Evolutionary conservation across 1,140 invertebrate genomes (phyloP).

Genomic region (Cryptotermes secundus): DNA sequence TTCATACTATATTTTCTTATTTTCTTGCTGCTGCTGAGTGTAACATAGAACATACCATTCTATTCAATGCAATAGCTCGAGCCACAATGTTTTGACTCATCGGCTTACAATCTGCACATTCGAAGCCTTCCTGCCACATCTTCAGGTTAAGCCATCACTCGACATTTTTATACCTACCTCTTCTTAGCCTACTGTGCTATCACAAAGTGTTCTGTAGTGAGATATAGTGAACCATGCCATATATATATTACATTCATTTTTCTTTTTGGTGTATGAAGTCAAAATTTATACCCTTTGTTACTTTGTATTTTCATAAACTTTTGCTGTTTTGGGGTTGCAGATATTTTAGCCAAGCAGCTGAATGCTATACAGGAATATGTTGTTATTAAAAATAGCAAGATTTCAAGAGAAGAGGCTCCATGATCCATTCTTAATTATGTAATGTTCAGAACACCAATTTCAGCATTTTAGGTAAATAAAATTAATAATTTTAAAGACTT

Average conservation of each 20-base stretch:
- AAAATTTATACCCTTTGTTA: background rate
- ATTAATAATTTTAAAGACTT: too few species aligned
- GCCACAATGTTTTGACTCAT: background rate
- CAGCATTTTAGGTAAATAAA: too few species aligned
- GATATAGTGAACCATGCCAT: background rate
- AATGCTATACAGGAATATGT: background rate
- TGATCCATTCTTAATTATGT: too few species aligned
- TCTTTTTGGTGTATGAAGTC: too few species aligned
- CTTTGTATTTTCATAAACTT: background rate
- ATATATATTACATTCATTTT: background rate
- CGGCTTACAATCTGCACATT: constrained; percentile 1
- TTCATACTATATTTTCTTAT: constrained; percentile 12
- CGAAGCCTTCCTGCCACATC: background rate
- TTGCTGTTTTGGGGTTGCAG: background rate
- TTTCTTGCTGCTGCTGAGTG: background rate
- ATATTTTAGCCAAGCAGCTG: background rate
- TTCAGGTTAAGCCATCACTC: background rate
- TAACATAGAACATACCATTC: background rate
- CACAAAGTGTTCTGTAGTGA: background rate
- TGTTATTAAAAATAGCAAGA: too few species aligned
- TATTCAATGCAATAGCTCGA: background rate
- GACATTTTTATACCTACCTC: constrained; percentile 9
- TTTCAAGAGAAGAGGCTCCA: too few species aligned
- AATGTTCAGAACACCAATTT: too few species aligned
- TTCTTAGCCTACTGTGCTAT: background rate